These are phyloP conservation scores for Malacoctenus gilli DNA, from an alignment of 2,797 vertebrate species.

Conservation along the genomic window DNA sequence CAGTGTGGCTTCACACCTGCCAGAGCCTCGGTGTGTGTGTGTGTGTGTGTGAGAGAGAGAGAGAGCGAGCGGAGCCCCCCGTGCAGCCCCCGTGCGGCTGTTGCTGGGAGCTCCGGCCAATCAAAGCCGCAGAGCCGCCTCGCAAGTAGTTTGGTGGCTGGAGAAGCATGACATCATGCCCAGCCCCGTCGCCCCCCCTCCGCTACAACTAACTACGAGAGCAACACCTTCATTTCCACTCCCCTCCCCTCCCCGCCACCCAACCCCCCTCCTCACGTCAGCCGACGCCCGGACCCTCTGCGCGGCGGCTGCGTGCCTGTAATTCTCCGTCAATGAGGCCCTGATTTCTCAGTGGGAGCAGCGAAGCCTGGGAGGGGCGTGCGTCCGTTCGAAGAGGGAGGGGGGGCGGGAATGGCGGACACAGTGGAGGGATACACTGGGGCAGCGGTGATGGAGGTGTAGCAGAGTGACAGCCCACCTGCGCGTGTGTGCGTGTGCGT, in stretches of 20 bases:
- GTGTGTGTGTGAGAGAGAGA: conserved; percentile 52
- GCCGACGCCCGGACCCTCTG: too few relatives aligned
- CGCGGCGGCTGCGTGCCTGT: conserved; percentile 17
- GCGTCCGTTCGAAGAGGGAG: conserved; percentile 8
- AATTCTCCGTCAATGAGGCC: conserved; percentile 17
- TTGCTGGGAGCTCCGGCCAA: conserved; percentile 83
- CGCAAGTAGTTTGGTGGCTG: conserved; percentile 63
- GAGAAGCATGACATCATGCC: conserved; percentile 78
- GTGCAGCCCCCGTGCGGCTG: conserved; percentile 70
- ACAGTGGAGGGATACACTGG: conserved; percentile 62
- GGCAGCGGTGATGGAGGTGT: conserved; percentile 68
- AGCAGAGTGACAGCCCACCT: conserved; percentile 41
- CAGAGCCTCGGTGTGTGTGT: too few relatives aligned
- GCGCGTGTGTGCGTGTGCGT: too few relatives aligned
- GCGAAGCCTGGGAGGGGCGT: conserved; percentile 62
- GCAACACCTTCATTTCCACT: conserved; percentile 19
- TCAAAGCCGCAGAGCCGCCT: conserved; percentile 61
- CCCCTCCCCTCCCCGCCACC: conserved; percentile 11
- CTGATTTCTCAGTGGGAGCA: conserved; percentile 31
- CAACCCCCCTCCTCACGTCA: conserved; percentile 15
- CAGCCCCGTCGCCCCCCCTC: conserved; percentile 44
- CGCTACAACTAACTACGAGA: conserved; percentile 46
- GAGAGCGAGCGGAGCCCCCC: too few relatives aligned
- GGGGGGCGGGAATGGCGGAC: conserved; percentile 39
- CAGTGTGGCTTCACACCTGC: too few relatives aligned